Conservation (phyloP, 2,113 vertebrate genomes). For the Pipa parva region DNA sequence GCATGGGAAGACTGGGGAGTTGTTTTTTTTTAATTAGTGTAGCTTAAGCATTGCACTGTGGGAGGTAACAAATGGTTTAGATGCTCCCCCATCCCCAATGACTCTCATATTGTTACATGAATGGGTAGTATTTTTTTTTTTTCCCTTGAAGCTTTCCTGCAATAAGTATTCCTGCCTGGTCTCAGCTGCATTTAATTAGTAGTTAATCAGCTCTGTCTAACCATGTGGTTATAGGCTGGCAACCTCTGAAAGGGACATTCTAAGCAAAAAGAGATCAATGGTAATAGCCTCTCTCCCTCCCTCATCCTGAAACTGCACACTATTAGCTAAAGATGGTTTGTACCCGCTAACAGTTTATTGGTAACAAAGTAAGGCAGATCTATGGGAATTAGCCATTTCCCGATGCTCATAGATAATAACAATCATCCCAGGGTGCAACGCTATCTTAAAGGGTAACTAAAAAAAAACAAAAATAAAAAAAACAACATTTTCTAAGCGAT, state of each 20-base stretch:
- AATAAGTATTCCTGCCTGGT: not conserved
- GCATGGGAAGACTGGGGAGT: no score
- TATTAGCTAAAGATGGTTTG: not conserved
- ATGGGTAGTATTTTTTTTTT: not conserved
- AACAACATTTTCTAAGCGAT: no score
- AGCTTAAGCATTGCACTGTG: no score
- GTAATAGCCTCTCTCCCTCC: not conserved
- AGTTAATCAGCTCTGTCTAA: not conserved
- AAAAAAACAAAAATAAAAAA: no score
- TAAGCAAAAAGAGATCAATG: not conserved
- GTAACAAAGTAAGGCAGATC: not conserved
- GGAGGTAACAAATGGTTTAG: no score
- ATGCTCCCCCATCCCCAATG: no score
- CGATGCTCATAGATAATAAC: no score
- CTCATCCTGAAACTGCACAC: not conserved
- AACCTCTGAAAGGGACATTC: not conserved
- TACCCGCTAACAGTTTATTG: not conserved
- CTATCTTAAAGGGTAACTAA: no score
- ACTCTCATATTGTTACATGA: not conserved
- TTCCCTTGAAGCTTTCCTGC: not conserved
- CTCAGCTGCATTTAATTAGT: not conserved
- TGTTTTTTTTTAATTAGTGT: no score
- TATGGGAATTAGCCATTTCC: not conserved
- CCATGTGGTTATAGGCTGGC: not conserved
- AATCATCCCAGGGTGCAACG: no score